These are phyloP conservation scores for Tolypeutes matacus DNA, from an alignment of 2,797 vertebrate genomes.

Conservation along the genomic window DNA sequence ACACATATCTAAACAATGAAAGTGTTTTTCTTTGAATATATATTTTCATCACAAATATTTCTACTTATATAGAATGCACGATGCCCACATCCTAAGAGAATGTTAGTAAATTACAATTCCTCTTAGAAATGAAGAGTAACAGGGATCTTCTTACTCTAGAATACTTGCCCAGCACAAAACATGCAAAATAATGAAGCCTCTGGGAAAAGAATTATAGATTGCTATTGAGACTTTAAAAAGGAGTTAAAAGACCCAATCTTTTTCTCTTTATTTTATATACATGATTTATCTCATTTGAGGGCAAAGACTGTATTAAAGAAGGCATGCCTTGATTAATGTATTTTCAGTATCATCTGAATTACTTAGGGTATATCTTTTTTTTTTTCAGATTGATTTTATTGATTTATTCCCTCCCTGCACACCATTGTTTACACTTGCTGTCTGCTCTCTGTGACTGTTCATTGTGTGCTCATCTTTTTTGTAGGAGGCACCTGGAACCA, in stretches of 20 bases:
- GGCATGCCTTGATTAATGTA: not conserved
- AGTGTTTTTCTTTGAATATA: too few relatives aligned
- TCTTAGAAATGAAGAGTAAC: not conserved
- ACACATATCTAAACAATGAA: too few relatives aligned
- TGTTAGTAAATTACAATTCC: not conserved
- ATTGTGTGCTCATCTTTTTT: too few relatives aligned
- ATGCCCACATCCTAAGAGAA: too few relatives aligned
- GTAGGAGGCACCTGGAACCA: too few relatives aligned
- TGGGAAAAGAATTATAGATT: not conserved
- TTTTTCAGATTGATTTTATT: too few relatives aligned
- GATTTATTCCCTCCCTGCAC: too few relatives aligned
- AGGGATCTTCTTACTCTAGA: not conserved
- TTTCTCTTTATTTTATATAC: not conserved
- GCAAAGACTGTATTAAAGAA: too few relatives aligned
- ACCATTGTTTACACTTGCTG: too few relatives aligned
- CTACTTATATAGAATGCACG: not conserved
- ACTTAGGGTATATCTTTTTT: not conserved
- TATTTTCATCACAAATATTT: not conserved
- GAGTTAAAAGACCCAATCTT: not conserved
- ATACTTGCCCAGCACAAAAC: not conserved
- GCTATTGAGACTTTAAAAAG: not conserved
- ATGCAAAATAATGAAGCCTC: not conserved
- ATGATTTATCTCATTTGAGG: not conserved
- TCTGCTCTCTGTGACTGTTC: too few relatives aligned
- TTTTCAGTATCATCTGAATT: not conserved